These are phyloP conservation scores for Drosophila falleni DNA, from an alignment of 2,888 invertebrate species.

Conservation along the genomic window DNA sequence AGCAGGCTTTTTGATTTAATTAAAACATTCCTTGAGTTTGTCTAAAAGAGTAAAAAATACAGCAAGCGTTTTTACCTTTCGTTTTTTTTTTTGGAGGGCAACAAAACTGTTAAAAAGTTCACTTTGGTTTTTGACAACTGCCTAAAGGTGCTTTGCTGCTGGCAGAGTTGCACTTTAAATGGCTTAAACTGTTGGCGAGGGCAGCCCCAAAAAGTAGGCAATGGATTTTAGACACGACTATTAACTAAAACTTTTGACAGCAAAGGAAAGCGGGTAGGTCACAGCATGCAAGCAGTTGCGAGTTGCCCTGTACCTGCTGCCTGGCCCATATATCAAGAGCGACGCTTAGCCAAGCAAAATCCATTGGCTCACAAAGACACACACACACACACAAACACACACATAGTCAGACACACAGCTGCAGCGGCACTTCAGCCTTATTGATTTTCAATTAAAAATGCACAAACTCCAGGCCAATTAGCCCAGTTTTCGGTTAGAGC, in stretches of 20 bases:
- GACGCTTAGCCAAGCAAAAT: conserved; percentile 36
- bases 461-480: conserved; percentile 75
- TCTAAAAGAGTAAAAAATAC: conserved; percentile 66
- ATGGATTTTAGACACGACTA: conserved; percentile 30
- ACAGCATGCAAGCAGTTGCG: not conserved
- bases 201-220: conserved; percentile 24
- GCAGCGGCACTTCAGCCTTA: conserved; percentile 56
- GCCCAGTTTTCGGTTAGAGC: conserved; percentile 64
- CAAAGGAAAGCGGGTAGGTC: not conserved
- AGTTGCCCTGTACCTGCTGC: conserved; percentile 2
- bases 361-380: not conserved
- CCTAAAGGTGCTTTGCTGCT: conserved; percentile 14
- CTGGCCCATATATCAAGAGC: conserved; percentile 53
- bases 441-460: conserved; percentile 82
- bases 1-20: conserved; percentile 73
- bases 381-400: not conserved
- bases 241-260: conserved; percentile 24
- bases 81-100: not conserved
- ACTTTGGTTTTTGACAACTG: conserved; percentile 16
- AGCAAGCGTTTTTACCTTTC: conserved; percentile 36
- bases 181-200: conserved; percentile 5
- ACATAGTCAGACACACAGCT: conserved; percentile 12
- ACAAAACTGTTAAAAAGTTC: conserved; percentile 53
- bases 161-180: conserved; percentile 15
- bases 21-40: conserved; percentile 75